A percentile compares a stretch with the other conserved stretches of the same genome.
These are phyloP conservation scores for Enteromius argenteus DNA, from an alignment of 2,797 vertebrate genomes.

Conservation along the genomic window DNA sequence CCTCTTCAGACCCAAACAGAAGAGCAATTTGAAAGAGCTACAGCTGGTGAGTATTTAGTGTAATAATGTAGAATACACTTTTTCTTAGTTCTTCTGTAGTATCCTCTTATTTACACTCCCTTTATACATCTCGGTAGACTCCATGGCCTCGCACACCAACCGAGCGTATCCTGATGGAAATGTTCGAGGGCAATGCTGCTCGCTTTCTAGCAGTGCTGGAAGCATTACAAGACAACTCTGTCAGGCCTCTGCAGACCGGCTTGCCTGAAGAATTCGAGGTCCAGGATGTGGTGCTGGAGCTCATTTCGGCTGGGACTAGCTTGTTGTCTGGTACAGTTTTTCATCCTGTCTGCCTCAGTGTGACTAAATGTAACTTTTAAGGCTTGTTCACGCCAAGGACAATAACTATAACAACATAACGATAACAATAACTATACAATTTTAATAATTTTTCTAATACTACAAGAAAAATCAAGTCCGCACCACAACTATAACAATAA, in stretches of 20 bases:
- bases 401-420: background rate
- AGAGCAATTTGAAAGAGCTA: constrained; percentile 77
- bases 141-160: constrained; percentile 84
- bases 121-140: constrained; percentile 68
- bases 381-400: background rate
- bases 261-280: constrained; percentile 80
- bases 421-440: background rate
- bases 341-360: background rate
- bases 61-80: background rate
- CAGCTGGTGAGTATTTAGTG: constrained; percentile 75
- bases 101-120: background rate
- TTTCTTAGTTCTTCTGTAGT: background rate
- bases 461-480: background rate
- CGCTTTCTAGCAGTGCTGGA: constrained; percentile 89
- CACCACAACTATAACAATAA: background rate
- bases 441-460: background rate
- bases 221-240: constrained; percentile 82
- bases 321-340: constrained; percentile 83
- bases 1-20: constrained; percentile 73
- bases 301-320: constrained; percentile 87
- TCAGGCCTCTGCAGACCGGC: constrained; percentile 73
- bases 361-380: background rate
- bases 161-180: constrained; percentile 80
- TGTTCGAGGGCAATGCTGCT: constrained; percentile 85
- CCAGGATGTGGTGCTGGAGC: constrained; percentile 84